Base-by-base conservation (phyloP, 2,797 vertebrate species). In the Myotis myotis region DNA sequence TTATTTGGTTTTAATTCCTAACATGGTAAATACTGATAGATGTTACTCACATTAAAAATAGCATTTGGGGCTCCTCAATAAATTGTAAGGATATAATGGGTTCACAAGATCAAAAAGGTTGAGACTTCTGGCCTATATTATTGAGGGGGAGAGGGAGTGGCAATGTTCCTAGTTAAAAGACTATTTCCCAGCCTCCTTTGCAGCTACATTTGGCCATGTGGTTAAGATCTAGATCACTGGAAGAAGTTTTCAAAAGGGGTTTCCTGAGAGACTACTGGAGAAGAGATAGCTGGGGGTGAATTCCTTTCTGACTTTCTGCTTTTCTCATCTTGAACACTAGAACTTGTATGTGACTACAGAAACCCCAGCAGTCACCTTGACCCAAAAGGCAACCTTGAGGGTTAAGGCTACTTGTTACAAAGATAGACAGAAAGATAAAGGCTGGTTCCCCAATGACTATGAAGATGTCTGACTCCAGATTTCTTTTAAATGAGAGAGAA, bases 401-500 rank as follows among this genome's bases (percentile, higher is more conserved):
- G 70, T 16, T 38, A n/a, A 80, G 28, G 47, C 8, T 49, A 13
- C 44, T 88, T 55, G 4, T 72, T 87, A 53, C 49, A 74, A 60
- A 92, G 38, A 71, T 49, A 30, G 47, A 10, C 20, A 55, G 49
- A 76, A 76, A 25, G n/a, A 55, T 36, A 78, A 66, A 30, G 38
- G 5, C n/a, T 66, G 33, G 36, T 22, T 68, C 23, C 41, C 38
- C 49, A n/a, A 2, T 51, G 20, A 75, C 71, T 20, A 4, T 22
- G 9, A 49, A 33, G 28, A 8, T 78, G 20, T 17, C 53, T 86
- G 33, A 15, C 30, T 70, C 23, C 17, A 79, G 41, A 38, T 2
- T 64, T 79, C 66, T 91, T 80, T 82, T 66, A 75, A 85, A 81
- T 36, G 33, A 78, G 57, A 92, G 51, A 89, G 38, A 91, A 75